Evolutionary conservation across 2,888 invertebrate genomes (phyloP), one percentile per base, ranked within the genome.

Genomic region (Antheraea yamamai): DNA sequence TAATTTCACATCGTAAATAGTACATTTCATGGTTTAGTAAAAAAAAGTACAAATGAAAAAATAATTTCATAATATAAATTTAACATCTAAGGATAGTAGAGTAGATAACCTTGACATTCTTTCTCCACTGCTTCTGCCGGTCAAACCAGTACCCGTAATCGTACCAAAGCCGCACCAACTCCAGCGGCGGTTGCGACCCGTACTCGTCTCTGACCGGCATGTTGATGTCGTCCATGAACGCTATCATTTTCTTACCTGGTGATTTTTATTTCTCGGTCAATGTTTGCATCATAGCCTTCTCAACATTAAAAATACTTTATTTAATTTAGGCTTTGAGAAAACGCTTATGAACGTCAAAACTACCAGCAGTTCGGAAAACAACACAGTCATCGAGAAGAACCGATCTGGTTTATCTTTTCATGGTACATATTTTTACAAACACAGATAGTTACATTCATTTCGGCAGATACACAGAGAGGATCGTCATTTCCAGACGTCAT

Each of bases 91-190:
- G 72, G 79, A 23, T 23, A 12, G 23, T 23, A 61, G 8, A 12
- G 23, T 23, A 61, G 8, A 61, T 61, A 23, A 97, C 97, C 95
- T 96, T 96, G 75, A 98, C 96, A 82, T 97, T 96, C 87, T 96
- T 97, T 83, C 96, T 95, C 85, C 96, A 96, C 91, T 98, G 98
- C 86, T 97, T 98, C 77, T 92, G 92, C 2, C 98, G 93, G 88
- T 98, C 97, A 88, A 97, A 98, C 98, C 98, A 98, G 92, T 98
- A 98, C 2, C 97, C 97, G 85, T 98, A 98, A 91, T 98, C 98
- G 76, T 98, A 95, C 98, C 98, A 98, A 82, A 98, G 97, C 26
- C 97, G 95, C 73, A 98, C 94, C 72, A 98, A 92, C 89, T 98
- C 98, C 12, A 98, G 91, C 0, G 98, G 98, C 8, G 98, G 98